Base-by-base conservation (phyloP, 2,797 vertebrate genomes). In the Sorex maritimensis region DNA sequence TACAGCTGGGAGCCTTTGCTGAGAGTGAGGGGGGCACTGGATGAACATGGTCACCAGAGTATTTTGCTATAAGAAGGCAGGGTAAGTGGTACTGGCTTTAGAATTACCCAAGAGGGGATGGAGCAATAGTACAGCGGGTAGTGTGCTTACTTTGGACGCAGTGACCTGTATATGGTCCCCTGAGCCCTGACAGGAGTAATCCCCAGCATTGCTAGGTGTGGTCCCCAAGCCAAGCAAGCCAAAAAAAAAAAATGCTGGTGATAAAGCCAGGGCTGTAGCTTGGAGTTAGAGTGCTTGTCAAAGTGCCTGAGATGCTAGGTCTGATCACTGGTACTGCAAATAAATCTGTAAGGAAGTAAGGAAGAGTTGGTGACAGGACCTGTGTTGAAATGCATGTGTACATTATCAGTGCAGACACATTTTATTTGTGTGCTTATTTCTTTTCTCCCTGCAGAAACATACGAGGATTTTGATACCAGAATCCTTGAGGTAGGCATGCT, bases 401-500 rank as follows among this genome's bases (percentile, higher is more conserved):
- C 1, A 2, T 41, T 28, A 61, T 55, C 49, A 15, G 5, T 58
- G 0, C n/a, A 24, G 85, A 73, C 2, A 21, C 13, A 1, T 73
- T 44, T 92, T 24, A 88, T 68, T 72, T 68, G 1, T 65, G 11
- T 71, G 2, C 30, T 46, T 91, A 0, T 92, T 97, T 97, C 84
- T 96, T 94, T 96, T 96, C 90, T 97, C 73, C 93, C 96, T 84
- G 61, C 98, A 99, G 99, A 99, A 98, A 99, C 98, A 0, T 99
- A 99, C 0, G 98, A 99, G 91, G 98, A 98, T 92, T 99, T 99
- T 97, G 99, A 99, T 95, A 97, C 99, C 2, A 98, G 99, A 73
- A 97, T 99, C 95, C 98, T 99, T 82, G 99, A 99, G 99, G 99
- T 99, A 97, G 98, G 99, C 41, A 12, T 79, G 34, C 68, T 1